These are phyloP conservation scores for Rhinopomastus cyanomelas DNA, from an alignment of 2,113 vertebrate species.

Conservation along the genomic window DNA sequence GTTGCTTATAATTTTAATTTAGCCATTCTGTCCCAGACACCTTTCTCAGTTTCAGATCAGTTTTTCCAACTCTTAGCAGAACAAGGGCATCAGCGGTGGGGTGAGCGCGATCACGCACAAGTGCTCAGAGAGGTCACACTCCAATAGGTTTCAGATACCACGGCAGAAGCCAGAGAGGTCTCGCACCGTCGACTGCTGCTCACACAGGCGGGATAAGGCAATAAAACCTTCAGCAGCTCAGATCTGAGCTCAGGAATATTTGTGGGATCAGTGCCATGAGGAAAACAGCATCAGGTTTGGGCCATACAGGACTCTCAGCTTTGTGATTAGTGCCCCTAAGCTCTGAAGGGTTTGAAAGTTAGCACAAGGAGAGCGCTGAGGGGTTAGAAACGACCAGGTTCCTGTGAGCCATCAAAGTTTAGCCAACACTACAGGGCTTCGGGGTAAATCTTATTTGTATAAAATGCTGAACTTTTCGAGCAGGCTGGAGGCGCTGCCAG, in stretches of 20 bases:
- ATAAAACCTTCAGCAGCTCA: background rate
- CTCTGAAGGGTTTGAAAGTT: background rate
- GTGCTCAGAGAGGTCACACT: background rate
- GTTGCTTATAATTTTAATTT: background rate
- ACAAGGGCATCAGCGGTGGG: fast-evolving
- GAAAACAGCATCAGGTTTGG: background rate
- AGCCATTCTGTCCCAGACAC: background rate
- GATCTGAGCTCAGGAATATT: background rate
- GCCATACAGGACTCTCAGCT: background rate
- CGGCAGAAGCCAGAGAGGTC: background rate
- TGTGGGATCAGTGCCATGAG: background rate
- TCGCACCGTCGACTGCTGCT: fast-evolving
- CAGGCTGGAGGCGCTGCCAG: background rate
- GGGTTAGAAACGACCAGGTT: background rate
- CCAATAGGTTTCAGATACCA: background rate
- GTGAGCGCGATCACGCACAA: background rate
- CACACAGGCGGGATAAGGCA: background rate
- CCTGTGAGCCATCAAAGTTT: background rate
- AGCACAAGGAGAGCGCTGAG: background rate
- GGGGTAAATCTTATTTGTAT: background rate
- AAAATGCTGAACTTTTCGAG: background rate
- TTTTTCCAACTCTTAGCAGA: background rate
- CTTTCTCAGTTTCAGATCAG: background rate
- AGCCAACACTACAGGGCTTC: background rate
- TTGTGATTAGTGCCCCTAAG: background rate